These are phyloP conservation scores for Hypanus sabinus DNA, from an alignment of 2,113 vertebrate genomes.

Conservation along the genomic window DNA sequence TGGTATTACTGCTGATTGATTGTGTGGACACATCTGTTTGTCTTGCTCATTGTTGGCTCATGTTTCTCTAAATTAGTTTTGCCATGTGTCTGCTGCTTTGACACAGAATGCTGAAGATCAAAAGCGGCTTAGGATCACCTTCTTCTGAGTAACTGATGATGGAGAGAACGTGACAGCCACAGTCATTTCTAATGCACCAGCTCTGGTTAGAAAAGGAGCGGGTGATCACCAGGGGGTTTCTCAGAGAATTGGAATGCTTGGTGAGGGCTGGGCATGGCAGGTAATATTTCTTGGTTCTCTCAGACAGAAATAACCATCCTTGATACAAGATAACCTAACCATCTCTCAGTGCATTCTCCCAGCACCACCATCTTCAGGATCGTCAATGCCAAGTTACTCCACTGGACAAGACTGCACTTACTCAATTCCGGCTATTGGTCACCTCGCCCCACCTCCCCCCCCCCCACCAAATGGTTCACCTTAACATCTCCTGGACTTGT, in stretches of 20 bases:
- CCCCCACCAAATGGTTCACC: too few species aligned
- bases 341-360: background rate
- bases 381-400: background rate
- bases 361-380: background rate
- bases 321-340: background rate
- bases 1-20: background rate
- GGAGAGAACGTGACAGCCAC: background rate
- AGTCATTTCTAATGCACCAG: background rate
- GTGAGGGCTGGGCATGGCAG: background rate
- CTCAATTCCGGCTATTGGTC: background rate
- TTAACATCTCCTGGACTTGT: too few species aligned
- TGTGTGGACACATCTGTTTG: background rate
- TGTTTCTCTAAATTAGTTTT: conserved; percentile 17
- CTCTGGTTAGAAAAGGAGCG: background rate
- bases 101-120: background rate
- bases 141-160: background rate
- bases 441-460: too few species aligned
- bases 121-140: background rate
- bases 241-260: too few species aligned
- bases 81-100: background rate
- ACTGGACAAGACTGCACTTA: background rate
- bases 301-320: background rate
- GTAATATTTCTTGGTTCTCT: background rate
- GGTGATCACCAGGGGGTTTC: background rate
- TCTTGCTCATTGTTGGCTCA: background rate